Evolutionary conservation across 2,113 vertebrate genomes (phyloP).

Genomic region (Pseudopodoces humilis): DNA sequence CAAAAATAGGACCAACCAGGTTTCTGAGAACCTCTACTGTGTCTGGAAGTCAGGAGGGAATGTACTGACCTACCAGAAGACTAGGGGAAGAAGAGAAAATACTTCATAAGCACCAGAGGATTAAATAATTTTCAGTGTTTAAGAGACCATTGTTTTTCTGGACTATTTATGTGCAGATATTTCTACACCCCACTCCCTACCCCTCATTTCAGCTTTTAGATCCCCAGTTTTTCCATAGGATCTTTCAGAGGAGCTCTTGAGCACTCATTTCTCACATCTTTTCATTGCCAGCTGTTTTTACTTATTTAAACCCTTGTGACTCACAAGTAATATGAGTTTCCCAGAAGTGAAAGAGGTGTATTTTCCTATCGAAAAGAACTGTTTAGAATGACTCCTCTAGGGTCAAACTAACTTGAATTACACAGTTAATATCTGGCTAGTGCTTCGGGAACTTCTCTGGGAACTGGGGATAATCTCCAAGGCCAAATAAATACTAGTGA

Average conservation of each 20-base stretch:
- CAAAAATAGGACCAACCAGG: background rate
- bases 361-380: conserved; percentile 37
- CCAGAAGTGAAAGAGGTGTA: conserved; percentile 23
- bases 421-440: conserved; percentile 26
- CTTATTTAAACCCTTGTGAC: conserved; percentile 21
- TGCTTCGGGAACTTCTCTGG: background rate
- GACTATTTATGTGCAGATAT: background rate
- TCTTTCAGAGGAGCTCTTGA: conserved; percentile 1
- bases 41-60: background rate
- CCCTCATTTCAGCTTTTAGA: background rate
- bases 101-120: background rate
- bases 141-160: background rate
- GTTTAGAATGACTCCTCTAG: conserved; percentile 39
- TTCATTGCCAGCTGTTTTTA: background rate
- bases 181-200: rapidly evolving
- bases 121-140: background rate
- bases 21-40: background rate
- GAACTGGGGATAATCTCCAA: background rate
- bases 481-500: conserved; percentile 48
- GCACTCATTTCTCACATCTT: background rate
- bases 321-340: conserved; percentile 19
- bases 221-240: background rate
- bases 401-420: conserved; percentile 64
- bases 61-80: background rate
- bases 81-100: background rate